A percentile compares a stretch with the other conserved stretches of the same genome.
Evolutionary conservation across 2,888 invertebrate species (phyloP).

Genomic region (Drosophila imparisetae): DNA sequence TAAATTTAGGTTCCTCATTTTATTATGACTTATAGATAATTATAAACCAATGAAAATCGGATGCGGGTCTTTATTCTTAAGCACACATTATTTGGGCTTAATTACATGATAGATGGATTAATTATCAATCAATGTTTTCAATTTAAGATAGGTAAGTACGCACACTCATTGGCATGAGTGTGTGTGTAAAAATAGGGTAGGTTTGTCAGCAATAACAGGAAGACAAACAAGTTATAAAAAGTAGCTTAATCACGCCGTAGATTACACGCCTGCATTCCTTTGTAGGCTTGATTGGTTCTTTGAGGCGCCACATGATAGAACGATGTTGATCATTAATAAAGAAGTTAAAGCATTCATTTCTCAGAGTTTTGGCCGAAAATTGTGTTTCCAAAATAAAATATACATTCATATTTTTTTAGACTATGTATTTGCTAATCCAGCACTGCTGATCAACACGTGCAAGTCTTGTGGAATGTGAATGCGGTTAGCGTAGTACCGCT

Average conservation of each 20-base stretch:
- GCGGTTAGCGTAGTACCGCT: neutral
- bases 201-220: slow-evolving; percentile 7
- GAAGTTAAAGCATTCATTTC: neutral
- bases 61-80: slow-evolving; percentile 10
- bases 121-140: slow-evolving; percentile 9
- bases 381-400: neutral
- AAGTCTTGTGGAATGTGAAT: slow-evolving; percentile 5
- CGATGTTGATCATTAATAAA: neutral
- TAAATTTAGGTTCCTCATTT: slow-evolving; percentile 26
- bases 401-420: neutral
- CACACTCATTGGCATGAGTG: neutral
- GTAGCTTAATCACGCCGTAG: neutral
- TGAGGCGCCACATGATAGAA: neutral
- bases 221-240: neutral
- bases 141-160: neutral
- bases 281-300: neutral
- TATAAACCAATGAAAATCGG: slow-evolving; percentile 14
- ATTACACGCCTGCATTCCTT: neutral
- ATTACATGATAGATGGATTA: slow-evolving; percentile 32
- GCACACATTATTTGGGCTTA: slow-evolving; percentile 21
- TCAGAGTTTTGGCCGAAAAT: neutral
- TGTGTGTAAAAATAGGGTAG: slow-evolving; percentile 1
- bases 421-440: neutral
- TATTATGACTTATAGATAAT: slow-evolving; percentile 7
- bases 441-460: neutral